Evolutionary conservation across 1,140 invertebrate genomes (phyloP), one percentile per base, ranked within the genome.

Genomic region (Euwallacea fornicatus): DNA sequence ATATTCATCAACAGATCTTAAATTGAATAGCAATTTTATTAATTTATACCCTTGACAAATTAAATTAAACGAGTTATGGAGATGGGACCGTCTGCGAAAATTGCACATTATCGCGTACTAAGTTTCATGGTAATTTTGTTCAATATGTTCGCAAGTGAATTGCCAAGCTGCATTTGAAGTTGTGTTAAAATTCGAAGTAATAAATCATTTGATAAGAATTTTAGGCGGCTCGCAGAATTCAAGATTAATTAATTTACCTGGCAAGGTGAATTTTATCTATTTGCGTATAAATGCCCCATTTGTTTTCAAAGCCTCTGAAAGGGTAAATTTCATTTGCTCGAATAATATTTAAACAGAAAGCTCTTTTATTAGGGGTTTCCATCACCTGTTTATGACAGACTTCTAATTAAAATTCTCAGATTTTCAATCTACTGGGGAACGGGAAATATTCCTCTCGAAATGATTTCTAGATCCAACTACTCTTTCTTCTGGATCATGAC

Each of bases 381-480:
- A 68, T 68, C 66, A 68, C 66, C 93, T 75, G 74, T 73, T 47
- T 74, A 73, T 75, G 74, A 75, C 74, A 75, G 74, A 64, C 69
- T 75, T 70, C 69, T 75, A 75, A 75, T 75, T 75, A 75, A 75
- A 75, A 75, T 74, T 74, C 74, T 66, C 69, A 73, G 74, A 56
- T 59, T 75, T 75, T 72, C 69, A 73, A 71, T 69, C 74, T 75
- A 75, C 73, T 75, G 72, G 66, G 55, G 15, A 63, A 68, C 62
- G 41, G 58, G 65, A 15, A 54, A 7, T n/a, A 44, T 58, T 65
- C 46, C 46, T 65, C 33, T 53, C 7, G 42, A 65, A 63, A 60
- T 7, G 46, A 50, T 50, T 50, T 50, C 46, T 50, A 13, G 46
- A 10, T 13, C 13, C 46, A 50, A 50, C 46, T 50, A 50, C 46